Conservation (phyloP, 2,797 vertebrate genomes). For the Bradypodion ventrale region DNA sequence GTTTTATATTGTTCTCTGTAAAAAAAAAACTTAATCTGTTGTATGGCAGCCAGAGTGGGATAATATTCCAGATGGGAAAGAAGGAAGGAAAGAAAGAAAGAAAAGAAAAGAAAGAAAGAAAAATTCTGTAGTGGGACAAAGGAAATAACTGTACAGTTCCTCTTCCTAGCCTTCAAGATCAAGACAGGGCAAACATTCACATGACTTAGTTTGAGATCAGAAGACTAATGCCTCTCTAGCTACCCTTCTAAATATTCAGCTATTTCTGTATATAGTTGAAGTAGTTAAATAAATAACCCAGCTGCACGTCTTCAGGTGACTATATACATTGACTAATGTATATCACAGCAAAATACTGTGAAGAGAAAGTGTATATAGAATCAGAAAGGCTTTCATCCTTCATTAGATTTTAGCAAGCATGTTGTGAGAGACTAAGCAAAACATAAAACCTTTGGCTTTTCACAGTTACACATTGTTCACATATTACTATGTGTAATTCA, state of each 20-base stretch:
- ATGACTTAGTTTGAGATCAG: background rate
- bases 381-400: slow-evolving; percentile 18
- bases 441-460: slow-evolving; percentile 56
- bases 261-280: background rate
- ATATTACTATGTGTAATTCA: slow-evolving; percentile 56
- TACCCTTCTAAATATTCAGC: background rate
- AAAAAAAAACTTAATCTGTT: too few species aligned
- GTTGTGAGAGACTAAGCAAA: slow-evolving; percentile 40
- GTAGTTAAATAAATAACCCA: background rate
- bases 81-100: too few species aligned
- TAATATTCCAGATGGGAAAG: too few species aligned
- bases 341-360: background rate
- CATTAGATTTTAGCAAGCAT: slow-evolving; percentile 34
- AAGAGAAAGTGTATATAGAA: background rate
- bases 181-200: too few species aligned
- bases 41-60: too few species aligned
- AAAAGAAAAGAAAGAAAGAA: too few species aligned
- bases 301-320: background rate
- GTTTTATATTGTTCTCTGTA: too few species aligned
- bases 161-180: background rate
- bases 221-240: background rate
- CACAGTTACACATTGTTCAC: slow-evolving; percentile 60
- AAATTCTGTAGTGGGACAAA: too few species aligned
- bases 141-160: background rate
- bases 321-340: background rate